Conservation (phyloP, 1,140 invertebrate genomes). For the Goniozus legneri region DNA sequence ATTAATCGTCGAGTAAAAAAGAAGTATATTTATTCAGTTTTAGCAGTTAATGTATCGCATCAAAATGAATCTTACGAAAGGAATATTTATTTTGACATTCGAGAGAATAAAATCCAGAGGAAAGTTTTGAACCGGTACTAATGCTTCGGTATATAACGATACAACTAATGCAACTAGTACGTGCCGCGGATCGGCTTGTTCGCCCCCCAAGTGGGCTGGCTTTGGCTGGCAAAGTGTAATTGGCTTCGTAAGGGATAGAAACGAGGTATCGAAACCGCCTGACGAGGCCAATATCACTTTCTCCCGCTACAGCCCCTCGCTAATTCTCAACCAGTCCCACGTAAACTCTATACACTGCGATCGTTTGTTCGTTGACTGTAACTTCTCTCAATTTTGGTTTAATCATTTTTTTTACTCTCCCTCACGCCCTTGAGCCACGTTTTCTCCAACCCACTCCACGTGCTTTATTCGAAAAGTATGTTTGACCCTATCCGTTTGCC, state of each 20-base stretch:
- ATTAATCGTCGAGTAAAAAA: no score
- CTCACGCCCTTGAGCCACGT: not conserved
- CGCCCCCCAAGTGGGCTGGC: constrained; percentile 35
- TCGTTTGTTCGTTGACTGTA: no score
- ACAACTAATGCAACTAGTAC: constrained; percentile 25
- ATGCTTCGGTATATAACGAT: no score
- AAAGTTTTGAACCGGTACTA: no score
- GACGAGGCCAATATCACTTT: constrained; percentile 32
- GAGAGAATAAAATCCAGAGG: no score
- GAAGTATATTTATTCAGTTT: no score
- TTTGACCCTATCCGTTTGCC: not conserved
- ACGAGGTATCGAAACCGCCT: constrained; percentile 36
- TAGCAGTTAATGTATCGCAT: no score
- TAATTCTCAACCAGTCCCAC: not conserved
- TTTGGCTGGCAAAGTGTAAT: constrained; percentile 39
- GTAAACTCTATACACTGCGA: not conserved
- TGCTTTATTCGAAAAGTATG: not conserved
- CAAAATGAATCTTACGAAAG: no score
- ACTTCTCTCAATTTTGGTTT: no score
- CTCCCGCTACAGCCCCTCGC: not conserved
- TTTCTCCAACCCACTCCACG: not conserved
- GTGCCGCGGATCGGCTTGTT: constrained; percentile 20
- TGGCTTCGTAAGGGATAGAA: constrained; percentile 43
- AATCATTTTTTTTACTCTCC: not conserved
- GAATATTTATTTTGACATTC: no score